phyloP scores from a whole-genome alignment of 2,888 invertebrate species.

The Brachycybe producta region DNA sequence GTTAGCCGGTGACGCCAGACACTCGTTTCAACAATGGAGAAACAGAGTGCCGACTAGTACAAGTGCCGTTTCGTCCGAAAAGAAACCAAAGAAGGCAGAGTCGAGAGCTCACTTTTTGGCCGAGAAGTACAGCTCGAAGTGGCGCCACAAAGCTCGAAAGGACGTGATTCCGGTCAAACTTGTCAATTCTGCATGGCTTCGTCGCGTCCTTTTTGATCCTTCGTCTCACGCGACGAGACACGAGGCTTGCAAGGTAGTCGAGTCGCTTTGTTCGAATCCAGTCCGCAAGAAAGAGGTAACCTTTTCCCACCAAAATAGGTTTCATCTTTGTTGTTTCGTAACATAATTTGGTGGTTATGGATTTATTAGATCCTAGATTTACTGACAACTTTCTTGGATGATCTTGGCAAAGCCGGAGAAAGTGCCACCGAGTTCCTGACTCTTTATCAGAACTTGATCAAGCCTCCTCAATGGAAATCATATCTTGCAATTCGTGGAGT shows the following conservation, averaged over 20 bases:
- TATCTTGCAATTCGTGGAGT: slow-evolving; percentile 81
- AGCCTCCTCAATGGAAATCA: slow-evolving; percentile 82
- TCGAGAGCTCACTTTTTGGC: slow-evolving; percentile 45
- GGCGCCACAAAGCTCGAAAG: slow-evolving; percentile 40
- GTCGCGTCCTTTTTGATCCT: slow-evolving; percentile 81
- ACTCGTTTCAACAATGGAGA: slow-evolving; percentile 60
- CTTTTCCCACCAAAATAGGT: neutral
- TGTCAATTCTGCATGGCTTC: slow-evolving; percentile 67
- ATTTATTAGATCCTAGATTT: slow-evolving; percentile 59
- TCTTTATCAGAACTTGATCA: slow-evolving; percentile 71
- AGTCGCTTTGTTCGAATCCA: slow-evolving; percentile 52
- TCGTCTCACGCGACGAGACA: slow-evolving; percentile 78
- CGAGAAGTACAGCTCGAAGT: slow-evolving; percentile 61
- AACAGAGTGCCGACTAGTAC: slow-evolving; percentile 43
- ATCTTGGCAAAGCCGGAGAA: slow-evolving; percentile 76
- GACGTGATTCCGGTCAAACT: slow-evolving; percentile 45
- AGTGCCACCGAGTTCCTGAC: slow-evolving; percentile 80
- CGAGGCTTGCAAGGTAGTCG: slow-evolving; percentile 76
- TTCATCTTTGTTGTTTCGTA: neutral
- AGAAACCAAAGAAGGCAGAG: slow-evolving; percentile 29
- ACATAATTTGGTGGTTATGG: neutral
- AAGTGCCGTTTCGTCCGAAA: neutral
- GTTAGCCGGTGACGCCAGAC: slow-evolving; percentile 53
- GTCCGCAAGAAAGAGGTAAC: slow-evolving; percentile 50
- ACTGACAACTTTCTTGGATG: slow-evolving; percentile 73